These are phyloP conservation scores for Bactericera cockerelli DNA, from an alignment of 1,140 invertebrate species.

Conservation along the genomic window DNA sequence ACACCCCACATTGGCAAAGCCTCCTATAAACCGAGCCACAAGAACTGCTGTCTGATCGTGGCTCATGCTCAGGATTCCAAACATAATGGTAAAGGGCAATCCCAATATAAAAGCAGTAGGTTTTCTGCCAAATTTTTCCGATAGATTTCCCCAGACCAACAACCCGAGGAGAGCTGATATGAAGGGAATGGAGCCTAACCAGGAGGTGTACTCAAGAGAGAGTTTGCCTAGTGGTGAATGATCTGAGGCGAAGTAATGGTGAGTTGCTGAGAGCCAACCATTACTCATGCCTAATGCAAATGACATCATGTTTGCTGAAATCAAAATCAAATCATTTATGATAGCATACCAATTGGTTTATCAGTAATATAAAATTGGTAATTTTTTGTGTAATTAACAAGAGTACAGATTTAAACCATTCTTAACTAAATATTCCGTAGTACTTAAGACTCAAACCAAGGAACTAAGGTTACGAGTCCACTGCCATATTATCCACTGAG, in stretches of 20 bases:
- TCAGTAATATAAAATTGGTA: no score
- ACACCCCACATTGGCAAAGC: constrained; percentile 2
- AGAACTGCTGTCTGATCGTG: background rate
- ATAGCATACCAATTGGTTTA: no score
- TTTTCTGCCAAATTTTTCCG: background rate
- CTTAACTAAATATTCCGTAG: no score
- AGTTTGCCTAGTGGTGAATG: background rate
- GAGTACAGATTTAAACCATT: no score
- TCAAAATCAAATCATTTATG: background rate
- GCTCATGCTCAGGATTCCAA: background rate
- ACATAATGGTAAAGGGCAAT: background rate
- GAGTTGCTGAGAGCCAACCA: background rate
- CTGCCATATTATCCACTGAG: no score
- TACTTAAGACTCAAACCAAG: no score
- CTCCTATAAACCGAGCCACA: background rate
- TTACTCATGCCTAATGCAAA: background rate
- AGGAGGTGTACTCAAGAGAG: background rate
- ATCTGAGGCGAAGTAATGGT: constrained; percentile 2
- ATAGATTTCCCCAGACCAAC: constrained; percentile 3
- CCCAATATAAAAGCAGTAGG: background rate
- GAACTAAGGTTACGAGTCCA: no score
- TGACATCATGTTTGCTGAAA: background rate
- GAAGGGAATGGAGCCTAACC: background rate
- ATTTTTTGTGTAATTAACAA: no score
- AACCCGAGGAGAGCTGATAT: background rate